These are phyloP conservation scores for Ciconia nigra DNA, from an alignment of 2,797 vertebrate genomes.

Conservation along the genomic window DNA sequence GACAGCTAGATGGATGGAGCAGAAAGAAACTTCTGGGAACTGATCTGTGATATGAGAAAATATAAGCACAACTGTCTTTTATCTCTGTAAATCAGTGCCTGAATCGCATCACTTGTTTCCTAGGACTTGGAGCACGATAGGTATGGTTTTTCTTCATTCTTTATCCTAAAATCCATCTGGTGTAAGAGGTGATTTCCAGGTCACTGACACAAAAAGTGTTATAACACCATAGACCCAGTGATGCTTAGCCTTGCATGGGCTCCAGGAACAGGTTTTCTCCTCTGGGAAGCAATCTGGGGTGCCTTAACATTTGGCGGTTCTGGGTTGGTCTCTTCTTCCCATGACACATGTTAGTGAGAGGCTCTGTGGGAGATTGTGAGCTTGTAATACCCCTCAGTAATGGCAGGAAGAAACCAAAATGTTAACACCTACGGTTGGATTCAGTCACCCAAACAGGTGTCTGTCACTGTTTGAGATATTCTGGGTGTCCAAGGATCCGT, in stretches of 20 bases:
- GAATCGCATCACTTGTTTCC: neutral
- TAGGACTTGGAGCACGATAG: neutral
- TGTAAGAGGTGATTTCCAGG: neutral
- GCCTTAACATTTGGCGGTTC: neutral
- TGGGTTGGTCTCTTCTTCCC: neutral
- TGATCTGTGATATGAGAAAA: neutral
- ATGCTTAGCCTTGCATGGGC: neutral
- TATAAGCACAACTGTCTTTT: neutral
- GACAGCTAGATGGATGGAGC: neutral
- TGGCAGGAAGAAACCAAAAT: neutral
- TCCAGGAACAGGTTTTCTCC: neutral
- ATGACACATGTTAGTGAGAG: neutral
- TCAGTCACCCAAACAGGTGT: neutral
- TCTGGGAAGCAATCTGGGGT: neutral
- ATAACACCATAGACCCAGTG: fast-evolving
- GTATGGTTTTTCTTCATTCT: neutral
- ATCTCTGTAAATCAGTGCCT: neutral
- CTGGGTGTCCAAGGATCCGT: neutral
- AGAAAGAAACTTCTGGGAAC: neutral
- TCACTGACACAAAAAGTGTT: neutral
- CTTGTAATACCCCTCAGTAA: neutral
- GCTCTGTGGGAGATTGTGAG: neutral
- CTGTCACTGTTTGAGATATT: neutral
- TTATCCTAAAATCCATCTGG: neutral
- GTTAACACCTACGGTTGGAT: neutral